Conservation (phyloP, 1,140 invertebrate species). For the Calephelis virginiensis region DNA sequence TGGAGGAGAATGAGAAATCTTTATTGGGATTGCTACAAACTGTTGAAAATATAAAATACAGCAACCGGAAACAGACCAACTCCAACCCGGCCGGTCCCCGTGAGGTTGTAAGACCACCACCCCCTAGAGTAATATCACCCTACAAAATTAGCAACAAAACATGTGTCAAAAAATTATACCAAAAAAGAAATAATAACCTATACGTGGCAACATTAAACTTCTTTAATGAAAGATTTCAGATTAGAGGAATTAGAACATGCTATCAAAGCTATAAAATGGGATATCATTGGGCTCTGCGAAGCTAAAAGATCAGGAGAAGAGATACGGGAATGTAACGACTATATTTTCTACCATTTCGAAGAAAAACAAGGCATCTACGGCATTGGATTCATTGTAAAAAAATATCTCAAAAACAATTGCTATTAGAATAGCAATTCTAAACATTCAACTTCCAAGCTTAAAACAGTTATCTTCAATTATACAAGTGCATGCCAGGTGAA, state of each 20-base stretch:
- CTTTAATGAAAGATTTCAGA: slow-evolving; percentile 4
- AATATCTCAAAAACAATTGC: slow-evolving; percentile 23
- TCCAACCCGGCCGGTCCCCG: too few species aligned
- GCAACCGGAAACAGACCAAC: too few species aligned
- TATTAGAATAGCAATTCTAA: slow-evolving; percentile 27
- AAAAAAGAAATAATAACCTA: slow-evolving; percentile 8
- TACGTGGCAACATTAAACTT: slow-evolving; percentile 14
- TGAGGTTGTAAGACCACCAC: not conserved
- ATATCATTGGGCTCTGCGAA: slow-evolving; percentile 20
- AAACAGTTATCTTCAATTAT: slow-evolving; percentile 23
- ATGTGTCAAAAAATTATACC: not conserved
- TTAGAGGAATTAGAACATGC: slow-evolving; percentile 21
- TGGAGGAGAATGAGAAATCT: too few species aligned
- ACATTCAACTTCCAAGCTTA: slow-evolving; percentile 19
- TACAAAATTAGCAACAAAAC: too few species aligned
- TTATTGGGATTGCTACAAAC: too few species aligned
- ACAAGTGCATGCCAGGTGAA: slow-evolving; percentile 29
- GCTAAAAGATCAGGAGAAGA: slow-evolving; percentile 25
- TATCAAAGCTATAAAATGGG: slow-evolving; percentile 22
- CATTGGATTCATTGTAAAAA: slow-evolving; percentile 31
- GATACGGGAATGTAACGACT: slow-evolving; percentile 21
- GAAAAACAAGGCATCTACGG: slow-evolving; percentile 26
- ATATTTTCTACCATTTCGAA: slow-evolving; percentile 27
- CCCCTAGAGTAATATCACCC: not conserved
- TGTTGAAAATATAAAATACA: too few species aligned